These are phyloP conservation scores for Podotricha telesiphe DNA, from an alignment of 2,888 invertebrate genomes.

Conservation along the genomic window DNA sequence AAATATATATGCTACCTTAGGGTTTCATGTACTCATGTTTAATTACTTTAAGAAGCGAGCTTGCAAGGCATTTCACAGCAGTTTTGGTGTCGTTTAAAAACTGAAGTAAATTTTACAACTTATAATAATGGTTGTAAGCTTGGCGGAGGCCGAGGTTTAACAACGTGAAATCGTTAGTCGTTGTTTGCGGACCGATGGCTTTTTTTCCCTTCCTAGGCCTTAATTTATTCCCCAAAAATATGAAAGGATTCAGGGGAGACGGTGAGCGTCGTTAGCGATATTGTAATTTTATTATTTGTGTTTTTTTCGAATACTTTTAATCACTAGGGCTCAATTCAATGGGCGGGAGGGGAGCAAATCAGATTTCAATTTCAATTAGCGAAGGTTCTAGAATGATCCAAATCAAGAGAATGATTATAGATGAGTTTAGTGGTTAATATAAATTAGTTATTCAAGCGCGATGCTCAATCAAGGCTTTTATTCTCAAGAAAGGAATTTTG, in stretches of 20 bases:
- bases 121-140: constrained; percentile 52
- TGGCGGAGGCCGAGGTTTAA: constrained; percentile 57
- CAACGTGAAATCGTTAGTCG: constrained; percentile 70
- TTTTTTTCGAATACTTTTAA: constrained; percentile 83
- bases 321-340: constrained; percentile 69
- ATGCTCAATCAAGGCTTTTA: constrained; percentile 63
- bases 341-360: constrained; percentile 73
- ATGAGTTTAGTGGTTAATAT: constrained; percentile 75
- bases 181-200: constrained; percentile 67
- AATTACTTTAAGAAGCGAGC: constrained; percentile 40
- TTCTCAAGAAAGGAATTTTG: constrained; percentile 19
- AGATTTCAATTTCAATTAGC: constrained; percentile 84
- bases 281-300: constrained; percentile 85
- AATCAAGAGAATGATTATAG: constrained; percentile 77
- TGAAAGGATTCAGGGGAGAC: constrained; percentile 81
- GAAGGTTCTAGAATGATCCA: constrained; percentile 74
- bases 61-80: constrained; percentile 31
- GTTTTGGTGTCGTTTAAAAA: constrained; percentile 44
- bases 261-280: constrained; percentile 80
- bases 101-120: constrained; percentile 49
- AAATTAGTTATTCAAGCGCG: constrained; percentile 68
- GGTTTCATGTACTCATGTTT: constrained; percentile 37
- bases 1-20: constrained; percentile 20
- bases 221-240: constrained; percentile 82
- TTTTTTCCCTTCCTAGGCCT: constrained; percentile 69